Evolutionary conservation across 2,113 vertebrate genomes (phyloP).

Genomic region (Oreocharis arfaki): DNA sequence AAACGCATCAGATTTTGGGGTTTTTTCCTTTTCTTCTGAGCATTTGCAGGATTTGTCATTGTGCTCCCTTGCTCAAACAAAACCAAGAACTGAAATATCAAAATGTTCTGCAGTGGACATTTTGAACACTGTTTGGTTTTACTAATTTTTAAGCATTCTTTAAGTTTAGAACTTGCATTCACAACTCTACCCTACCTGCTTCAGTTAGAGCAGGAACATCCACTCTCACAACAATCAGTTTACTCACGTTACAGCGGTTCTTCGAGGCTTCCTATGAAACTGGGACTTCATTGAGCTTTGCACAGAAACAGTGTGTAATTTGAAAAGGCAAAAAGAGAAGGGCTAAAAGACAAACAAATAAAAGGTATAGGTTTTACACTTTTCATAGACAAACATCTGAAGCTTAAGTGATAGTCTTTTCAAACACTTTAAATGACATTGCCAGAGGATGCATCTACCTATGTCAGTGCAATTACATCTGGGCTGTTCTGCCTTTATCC

Average conservation of each 20-base stretch:
- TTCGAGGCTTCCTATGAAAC: background rate
- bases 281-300: background rate
- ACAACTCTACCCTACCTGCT: background rate
- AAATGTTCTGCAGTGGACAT: background rate
- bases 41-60: background rate
- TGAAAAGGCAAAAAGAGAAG: background rate
- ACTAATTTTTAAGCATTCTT: background rate
- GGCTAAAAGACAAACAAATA: background rate
- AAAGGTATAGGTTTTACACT: background rate
- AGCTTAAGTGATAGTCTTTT: background rate
- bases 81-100: background rate
- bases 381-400: background rate
- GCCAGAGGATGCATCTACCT: background rate
- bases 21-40: background rate
- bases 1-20: background rate
- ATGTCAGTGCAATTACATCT: accelerated
- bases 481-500: background rate
- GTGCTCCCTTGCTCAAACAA: background rate
- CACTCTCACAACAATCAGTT: background rate
- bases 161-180: background rate
- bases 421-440: background rate
- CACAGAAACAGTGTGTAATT: background rate
- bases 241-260: background rate
- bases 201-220: background rate
- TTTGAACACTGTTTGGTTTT: background rate